These are phyloP conservation scores for Leptoteleia sp. DNA, from an alignment of 1,140 invertebrate genomes.

Conservation along the genomic window DNA sequence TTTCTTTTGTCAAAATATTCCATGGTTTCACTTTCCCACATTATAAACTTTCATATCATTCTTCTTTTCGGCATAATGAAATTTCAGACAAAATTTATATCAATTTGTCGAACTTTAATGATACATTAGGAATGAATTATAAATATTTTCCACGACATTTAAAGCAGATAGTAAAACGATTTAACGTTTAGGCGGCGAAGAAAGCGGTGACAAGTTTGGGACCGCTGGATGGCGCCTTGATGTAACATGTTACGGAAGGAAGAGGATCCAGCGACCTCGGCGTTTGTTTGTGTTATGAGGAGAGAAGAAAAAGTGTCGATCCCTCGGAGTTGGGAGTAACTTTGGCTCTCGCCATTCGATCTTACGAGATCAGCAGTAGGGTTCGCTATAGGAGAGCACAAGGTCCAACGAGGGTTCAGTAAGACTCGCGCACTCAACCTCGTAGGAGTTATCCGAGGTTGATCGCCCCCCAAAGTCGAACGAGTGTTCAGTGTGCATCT, in stretches of 20 bases:
- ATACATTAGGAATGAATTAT: too few relatives aligned
- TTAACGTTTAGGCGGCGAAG: background rate
- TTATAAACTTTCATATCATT: too few relatives aligned
- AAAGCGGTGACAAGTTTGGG: background rate
- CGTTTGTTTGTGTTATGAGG: slow-evolving; percentile 55
- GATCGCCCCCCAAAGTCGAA: slow-evolving; percentile 54
- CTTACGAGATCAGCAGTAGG: slow-evolving; percentile 70
- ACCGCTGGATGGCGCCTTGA: slow-evolving; percentile 19
- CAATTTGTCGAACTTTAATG: too few relatives aligned
- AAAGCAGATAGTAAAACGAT: too few relatives aligned
- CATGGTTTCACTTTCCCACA: too few relatives aligned
- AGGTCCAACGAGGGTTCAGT: slow-evolving; percentile 76
- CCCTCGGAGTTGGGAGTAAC: slow-evolving; percentile 63
- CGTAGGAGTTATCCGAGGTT: slow-evolving; percentile 71
- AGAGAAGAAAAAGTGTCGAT: slow-evolving; percentile 64
- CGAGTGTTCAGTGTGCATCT: slow-evolving; percentile 29
- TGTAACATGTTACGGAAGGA: slow-evolving; percentile 60
- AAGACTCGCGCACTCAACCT: slow-evolving; percentile 75
- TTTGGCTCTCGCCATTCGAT: slow-evolving; percentile 70
- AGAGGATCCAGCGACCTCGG: slow-evolving; percentile 62
- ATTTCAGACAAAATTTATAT: too few relatives aligned
- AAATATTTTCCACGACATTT: too few relatives aligned
- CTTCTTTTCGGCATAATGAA: too few relatives aligned
- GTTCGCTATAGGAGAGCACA: slow-evolving; percentile 77
- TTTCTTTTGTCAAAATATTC: too few relatives aligned